These are phyloP conservation scores for Torymus tubicola DNA, from an alignment of 2,888 invertebrate species.

Conservation along the genomic window DNA sequence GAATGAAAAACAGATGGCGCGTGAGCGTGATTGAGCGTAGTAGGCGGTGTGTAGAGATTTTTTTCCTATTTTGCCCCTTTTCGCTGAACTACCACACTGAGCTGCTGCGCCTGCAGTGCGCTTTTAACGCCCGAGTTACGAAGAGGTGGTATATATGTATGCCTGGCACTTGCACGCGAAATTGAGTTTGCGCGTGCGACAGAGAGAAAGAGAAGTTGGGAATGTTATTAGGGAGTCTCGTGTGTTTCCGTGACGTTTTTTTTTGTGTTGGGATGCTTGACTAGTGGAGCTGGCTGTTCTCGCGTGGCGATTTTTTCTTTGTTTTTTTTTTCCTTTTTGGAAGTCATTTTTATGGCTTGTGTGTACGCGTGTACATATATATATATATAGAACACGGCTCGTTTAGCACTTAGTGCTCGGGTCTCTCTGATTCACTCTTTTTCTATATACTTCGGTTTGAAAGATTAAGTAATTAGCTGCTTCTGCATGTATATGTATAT, in stretches of 20 bases:
- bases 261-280: not conserved
- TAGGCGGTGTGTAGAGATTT: not conserved
- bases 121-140: slow-evolving; percentile 56
- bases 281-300: not conserved
- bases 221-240: slow-evolving; percentile 42
- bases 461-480: no score
- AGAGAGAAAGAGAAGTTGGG: not conserved
- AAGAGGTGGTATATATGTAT: slow-evolving; percentile 53
- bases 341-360: not conserved
- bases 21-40: slow-evolving; percentile 49
- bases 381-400: not conserved
- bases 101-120: slow-evolving; percentile 14
- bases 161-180: slow-evolving; percentile 44
- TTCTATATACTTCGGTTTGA: no score
- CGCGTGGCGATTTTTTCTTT: not conserved
- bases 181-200: slow-evolving; percentile 41
- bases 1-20: slow-evolving; percentile 64
- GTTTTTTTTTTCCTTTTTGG: not conserved
- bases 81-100: not conserved
- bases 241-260: not conserved
- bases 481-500: no score
- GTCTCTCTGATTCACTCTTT: no score
- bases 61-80: not conserved
- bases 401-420: no score
- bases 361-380: not conserved